Conservation (phyloP, 2,888 invertebrate genomes). For the Lasioglossum oenotherae region DNA sequence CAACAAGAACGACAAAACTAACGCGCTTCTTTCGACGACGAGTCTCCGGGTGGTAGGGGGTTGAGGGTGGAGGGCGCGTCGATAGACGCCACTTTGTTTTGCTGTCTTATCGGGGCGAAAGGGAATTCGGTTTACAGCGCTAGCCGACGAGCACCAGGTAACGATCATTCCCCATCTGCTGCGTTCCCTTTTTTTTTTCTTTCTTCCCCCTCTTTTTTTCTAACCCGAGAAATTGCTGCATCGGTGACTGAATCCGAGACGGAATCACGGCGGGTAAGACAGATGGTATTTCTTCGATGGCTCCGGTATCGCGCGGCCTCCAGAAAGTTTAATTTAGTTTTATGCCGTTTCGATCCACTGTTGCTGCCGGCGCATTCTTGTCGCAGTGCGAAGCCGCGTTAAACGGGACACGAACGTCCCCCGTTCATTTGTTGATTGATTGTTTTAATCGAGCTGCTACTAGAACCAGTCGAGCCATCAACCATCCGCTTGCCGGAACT, state of each 20-base stretch:
- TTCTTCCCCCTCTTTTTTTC: background rate
- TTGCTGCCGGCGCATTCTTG: background rate
- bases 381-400: background rate
- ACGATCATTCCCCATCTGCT: slow-evolving; percentile 21
- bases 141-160: slow-evolving; percentile 12
- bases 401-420: background rate
- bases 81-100: slow-evolving; percentile 51
- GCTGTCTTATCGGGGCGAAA: slow-evolving; percentile 37
- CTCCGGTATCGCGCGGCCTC: background rate
- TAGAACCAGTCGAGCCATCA: background rate
- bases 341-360: background rate
- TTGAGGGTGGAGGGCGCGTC: background rate
- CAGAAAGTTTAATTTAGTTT: slow-evolving; percentile 5
- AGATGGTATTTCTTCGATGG: background rate
- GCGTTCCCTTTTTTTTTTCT: background rate
- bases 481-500: background rate
- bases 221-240: background rate
- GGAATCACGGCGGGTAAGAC: background rate
- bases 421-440: background rate
- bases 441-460: background rate
- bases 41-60: background rate
- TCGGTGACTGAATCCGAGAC: slow-evolving; percentile 23
- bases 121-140: slow-evolving; percentile 44
- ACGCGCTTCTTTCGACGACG: slow-evolving; percentile 32
- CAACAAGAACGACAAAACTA: slow-evolving; percentile 50